These are phyloP conservation scores for Eucidaris tribuloides DNA, from an alignment of 35 echinoderm and acorn worm genomes.

Conservation along the genomic window DNA sequence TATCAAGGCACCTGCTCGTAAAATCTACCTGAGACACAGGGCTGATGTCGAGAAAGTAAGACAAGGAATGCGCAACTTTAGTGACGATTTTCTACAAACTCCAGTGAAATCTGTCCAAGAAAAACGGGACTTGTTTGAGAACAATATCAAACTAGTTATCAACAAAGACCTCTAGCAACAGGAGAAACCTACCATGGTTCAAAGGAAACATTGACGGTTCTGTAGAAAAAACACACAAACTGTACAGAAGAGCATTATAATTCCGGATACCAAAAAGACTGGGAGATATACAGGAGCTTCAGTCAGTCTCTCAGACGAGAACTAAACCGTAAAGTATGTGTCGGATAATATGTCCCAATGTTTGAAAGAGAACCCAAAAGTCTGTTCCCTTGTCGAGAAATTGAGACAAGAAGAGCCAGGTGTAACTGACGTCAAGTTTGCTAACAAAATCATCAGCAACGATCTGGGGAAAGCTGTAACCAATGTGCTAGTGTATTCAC, in stretches of 20 bases:
- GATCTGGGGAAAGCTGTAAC: not conserved
- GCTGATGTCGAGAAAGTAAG: not conserved
- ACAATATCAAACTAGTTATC: constrained; percentile 23
- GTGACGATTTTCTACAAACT: too few relatives aligned
- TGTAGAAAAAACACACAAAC: too few relatives aligned
- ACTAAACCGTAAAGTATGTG: not conserved
- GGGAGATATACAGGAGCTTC: not conserved
- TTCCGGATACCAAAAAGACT: not conserved
- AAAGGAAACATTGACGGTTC: too few relatives aligned
- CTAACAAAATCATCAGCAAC: constrained; percentile 6
- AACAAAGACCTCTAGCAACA: constrained; percentile 7
- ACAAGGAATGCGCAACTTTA: not conserved
- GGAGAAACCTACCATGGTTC: constrained; percentile 43
- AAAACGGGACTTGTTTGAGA: too few relatives aligned
- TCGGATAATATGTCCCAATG: not conserved
- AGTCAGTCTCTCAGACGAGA: not conserved
- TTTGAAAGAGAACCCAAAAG: not conserved
- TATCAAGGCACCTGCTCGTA: not conserved
- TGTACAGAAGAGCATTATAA: too few relatives aligned
- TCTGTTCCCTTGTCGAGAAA: constrained; percentile 31
- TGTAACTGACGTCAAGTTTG: not conserved
- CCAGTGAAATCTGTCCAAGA: too few relatives aligned
- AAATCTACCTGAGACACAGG: not conserved
- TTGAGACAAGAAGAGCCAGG: constrained; percentile 8
- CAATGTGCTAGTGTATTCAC: too few relatives aligned